Evolutionary conservation across 2,113 vertebrate genomes (phyloP).

Genomic region (Athene cunicularia): DNA sequence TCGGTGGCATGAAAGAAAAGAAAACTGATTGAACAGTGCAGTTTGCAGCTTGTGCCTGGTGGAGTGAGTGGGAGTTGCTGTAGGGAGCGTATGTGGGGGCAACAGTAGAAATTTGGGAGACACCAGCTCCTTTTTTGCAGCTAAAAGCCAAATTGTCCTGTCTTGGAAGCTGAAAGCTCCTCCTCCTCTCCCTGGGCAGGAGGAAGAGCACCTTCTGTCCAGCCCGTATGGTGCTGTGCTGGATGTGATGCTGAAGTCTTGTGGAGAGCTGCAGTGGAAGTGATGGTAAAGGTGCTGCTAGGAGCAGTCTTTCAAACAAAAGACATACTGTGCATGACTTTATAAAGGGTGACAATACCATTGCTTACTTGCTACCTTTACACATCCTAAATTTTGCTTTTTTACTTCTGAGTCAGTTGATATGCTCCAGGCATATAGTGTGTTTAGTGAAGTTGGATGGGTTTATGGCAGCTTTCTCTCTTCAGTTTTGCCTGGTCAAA

Average conservation of each 20-base stretch:
- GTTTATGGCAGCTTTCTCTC: background rate
- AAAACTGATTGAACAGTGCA: background rate
- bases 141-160: background rate
- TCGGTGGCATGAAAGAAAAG: background rate
- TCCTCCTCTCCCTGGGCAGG: background rate
- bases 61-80: background rate
- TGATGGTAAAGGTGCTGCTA: background rate
- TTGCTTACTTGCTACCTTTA: background rate
- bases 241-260: background rate
- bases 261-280: background rate
- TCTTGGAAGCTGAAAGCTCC: background rate
- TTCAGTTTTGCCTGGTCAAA: background rate
- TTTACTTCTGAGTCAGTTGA: background rate
- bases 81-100: background rate
- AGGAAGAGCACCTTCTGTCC: background rate
- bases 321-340: background rate
- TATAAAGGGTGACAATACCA: background rate
- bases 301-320: background rate
- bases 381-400: background rate
- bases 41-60: background rate
- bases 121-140: background rate
- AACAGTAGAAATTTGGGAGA: background rate
- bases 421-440: background rate
- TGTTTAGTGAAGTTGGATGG: background rate
- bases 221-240: background rate